Base-by-base conservation (phyloP, 2,113 vertebrate species). In the Cochlearius cochlearius region DNA sequence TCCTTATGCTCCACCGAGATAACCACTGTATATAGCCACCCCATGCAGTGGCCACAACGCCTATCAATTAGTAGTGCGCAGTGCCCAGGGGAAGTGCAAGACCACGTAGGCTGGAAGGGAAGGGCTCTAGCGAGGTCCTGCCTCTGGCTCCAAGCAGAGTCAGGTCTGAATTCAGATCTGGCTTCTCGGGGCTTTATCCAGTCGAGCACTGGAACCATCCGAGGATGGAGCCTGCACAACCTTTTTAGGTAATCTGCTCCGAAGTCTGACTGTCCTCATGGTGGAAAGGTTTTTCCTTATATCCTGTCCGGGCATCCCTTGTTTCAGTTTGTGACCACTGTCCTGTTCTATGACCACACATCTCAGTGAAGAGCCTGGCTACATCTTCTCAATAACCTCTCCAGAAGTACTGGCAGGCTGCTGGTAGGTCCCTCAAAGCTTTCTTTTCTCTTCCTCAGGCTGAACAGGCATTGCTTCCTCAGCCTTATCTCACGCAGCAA, bases 11-110 rank as follows among this genome's bases (percentile, higher is more conserved):
- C 41, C 52, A n/a, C 39, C n/a, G 43, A 30, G 50, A 38, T 62
- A 84, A 58, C 17, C 7, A 9, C 20, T 74, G 38, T 13, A 15
- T 17, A 11, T 4, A 26, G 10, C 26, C 12, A 58, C 8, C 20
- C 50, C 20, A 22, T 26, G 21, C 74, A 41, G n/a, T 21, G 39
- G 11, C 25, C 43, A 25, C 8, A 14, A 2, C 12, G 12, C 19
- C 20, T 53, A 3, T 18, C 15, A 18, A 5, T 49, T 5, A 32
- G 18, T 20, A 63, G 17, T 4, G 19, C 1, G 1, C 26, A 50
- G 21, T 30, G 34, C n/a, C 62, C 34, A 27, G 22, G 30, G 56
- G 27, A 87, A 43, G 56, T 41, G 30, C 21, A 78, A 60, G 59
- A 27, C 36, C 43, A 8, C 2, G 0, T 2, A 12, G 20, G n/a